Evolutionary conservation across 2,888 invertebrate genomes (phyloP).

Genomic region (Tanypteryx hageni): DNA sequence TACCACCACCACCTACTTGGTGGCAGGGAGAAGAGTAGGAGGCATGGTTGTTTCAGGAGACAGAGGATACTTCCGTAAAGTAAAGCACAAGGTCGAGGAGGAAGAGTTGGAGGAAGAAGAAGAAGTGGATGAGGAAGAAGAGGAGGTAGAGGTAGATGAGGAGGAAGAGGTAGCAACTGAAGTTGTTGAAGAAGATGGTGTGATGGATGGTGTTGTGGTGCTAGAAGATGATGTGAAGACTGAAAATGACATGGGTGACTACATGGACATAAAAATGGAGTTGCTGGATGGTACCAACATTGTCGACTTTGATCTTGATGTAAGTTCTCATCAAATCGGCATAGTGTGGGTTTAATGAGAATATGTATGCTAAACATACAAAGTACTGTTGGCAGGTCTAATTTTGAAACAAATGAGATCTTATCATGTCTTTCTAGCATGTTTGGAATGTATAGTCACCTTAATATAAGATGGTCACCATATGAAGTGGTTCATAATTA

Average conservation of each 20-base stretch:
- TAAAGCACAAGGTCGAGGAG: constrained; percentile 51
- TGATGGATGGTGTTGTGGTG: constrained; percentile 74
- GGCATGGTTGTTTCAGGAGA: constrained; percentile 6
- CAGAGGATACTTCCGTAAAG: constrained; percentile 51
- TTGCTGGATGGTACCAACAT: constrained; percentile 72
- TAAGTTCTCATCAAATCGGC: constrained; percentile 68
- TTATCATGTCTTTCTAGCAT: background rate
- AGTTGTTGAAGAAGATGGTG: constrained; percentile 76
- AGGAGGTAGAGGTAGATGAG: constrained; percentile 78
- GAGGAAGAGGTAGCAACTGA: constrained; percentile 78
- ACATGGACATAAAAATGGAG: constrained; percentile 64
- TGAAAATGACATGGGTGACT: constrained; percentile 69
- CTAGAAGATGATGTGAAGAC: constrained; percentile 69
- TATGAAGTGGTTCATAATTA: constrained; percentile 7
- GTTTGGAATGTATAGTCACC: constrained; percentile 9
- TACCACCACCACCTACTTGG: constrained; percentile 20
- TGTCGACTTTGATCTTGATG: constrained; percentile 81
- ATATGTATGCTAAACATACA: constrained; percentile 74
- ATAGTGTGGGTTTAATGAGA: constrained; percentile 73
- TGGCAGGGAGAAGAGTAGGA: constrained; percentile 22
- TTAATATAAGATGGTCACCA: background rate
- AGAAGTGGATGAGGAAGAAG: constrained; percentile 77
- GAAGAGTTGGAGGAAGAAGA: constrained; percentile 66
- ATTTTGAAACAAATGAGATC: background rate
- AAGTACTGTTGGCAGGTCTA: constrained; percentile 74